Evolutionary conservation across 2,113 vertebrate genomes (phyloP).

Genomic region (Neolamprologus longior): DNA sequence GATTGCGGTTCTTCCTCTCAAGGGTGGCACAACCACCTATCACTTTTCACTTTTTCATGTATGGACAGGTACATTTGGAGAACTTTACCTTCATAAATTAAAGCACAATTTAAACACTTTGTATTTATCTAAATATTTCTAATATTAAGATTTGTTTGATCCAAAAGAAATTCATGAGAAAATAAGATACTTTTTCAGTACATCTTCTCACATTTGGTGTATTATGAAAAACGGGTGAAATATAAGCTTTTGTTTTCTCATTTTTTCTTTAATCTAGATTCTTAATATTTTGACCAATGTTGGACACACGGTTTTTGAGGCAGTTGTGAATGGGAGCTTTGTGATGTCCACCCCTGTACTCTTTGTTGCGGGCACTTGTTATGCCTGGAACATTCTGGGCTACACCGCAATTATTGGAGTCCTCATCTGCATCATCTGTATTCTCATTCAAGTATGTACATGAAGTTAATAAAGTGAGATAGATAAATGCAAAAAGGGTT

Average conservation of each 20-base stretch:
- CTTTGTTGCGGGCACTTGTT: constrained; percentile 54
- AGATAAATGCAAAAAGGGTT: not conserved
- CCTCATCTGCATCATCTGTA: constrained; percentile 56
- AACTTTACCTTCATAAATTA: not conserved
- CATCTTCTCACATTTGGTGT: not conserved
- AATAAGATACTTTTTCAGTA: not conserved
- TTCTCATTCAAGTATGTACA: constrained; percentile 71
- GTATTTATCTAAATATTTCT: not conserved
- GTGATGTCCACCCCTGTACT: constrained; percentile 61
- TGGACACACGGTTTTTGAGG: constrained; percentile 73
- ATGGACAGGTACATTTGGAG: not conserved
- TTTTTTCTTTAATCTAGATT: constrained; percentile 51
- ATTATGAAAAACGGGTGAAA: not conserved
- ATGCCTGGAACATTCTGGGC: constrained; percentile 71
- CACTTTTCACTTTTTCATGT: not conserved
- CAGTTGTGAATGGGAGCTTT: constrained; percentile 67
- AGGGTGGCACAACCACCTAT: not conserved
- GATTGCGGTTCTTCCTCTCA: not conserved
- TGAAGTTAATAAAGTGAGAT: not conserved
- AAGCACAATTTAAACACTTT: not conserved
- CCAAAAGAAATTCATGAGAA: not conserved
- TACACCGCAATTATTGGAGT: constrained; percentile 72
- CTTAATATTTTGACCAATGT: constrained; percentile 77
- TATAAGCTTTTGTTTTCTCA: not conserved
- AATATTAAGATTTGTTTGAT: not conserved